Percentiles rank a stretch among this genome's conserved stretches.
phyloP scores from a whole-genome alignment of 2,113 vertebrate genomes.

The Indicator maculatus region DNA sequence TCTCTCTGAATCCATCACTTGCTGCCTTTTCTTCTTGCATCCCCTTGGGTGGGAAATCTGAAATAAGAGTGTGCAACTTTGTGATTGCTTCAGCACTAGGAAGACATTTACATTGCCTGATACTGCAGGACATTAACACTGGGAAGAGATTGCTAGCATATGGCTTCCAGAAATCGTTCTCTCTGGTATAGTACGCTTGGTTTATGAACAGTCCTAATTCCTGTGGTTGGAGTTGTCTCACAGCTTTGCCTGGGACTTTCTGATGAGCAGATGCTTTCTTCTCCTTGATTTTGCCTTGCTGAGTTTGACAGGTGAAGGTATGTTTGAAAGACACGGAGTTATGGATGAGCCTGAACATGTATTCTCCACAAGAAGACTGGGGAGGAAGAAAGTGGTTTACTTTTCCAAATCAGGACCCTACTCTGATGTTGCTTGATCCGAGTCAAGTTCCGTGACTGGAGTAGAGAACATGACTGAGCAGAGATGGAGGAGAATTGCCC shows the following conservation, averaged over 20 bases:
- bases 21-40: not conserved
- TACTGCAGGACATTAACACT: slow-evolving; percentile 1
- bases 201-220: not conserved
- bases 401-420: not conserved
- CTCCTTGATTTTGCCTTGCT: not conserved
- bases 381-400: not conserved
- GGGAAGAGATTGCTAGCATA: not conserved
- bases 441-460: not conserved
- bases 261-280: not conserved
- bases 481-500: not conserved
- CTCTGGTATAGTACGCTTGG: not conserved
- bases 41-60: slow-evolving; percentile 2
- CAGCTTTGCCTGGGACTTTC: not conserved
- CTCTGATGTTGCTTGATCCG: not conserved
- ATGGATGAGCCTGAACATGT: not conserved
- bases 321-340: not conserved
- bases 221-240: not conserved
- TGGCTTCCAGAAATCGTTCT: not conserved
- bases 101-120: not conserved
- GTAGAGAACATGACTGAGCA: not conserved
- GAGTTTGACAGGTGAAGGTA: not conserved
- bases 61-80: not conserved
- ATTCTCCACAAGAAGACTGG: not conserved
- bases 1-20: not conserved
- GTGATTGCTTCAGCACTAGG: slow-evolving; percentile 21